Percentiles rank a stretch among this genome's conserved stretches.
Conservation (phyloP, 2,797 vertebrate species). For the Dryobates pubescens region DNA sequence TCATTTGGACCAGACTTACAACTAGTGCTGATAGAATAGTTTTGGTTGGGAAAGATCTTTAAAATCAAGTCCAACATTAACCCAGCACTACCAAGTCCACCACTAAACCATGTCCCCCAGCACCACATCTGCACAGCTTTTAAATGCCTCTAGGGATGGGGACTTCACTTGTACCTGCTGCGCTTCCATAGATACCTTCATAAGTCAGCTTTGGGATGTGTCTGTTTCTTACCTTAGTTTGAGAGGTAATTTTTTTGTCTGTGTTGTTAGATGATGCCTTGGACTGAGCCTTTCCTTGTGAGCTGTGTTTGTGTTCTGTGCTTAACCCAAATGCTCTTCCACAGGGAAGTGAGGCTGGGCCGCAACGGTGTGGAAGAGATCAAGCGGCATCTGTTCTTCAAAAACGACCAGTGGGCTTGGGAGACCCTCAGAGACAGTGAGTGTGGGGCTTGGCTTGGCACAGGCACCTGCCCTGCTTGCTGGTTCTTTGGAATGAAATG, state of each 20-base stretch:
- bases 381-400: conserved; percentile 97
- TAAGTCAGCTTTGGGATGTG: neutral
- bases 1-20: neutral
- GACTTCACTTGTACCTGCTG: neutral
- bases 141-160: neutral
- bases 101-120: too few species aligned
- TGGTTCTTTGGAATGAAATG: neutral
- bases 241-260: neutral
- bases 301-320: neutral
- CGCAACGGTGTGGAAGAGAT: conserved; percentile 97
- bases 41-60: neutral
- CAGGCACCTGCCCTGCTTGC: neutral
- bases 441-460: conserved; percentile 47
- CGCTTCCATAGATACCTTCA: neutral
- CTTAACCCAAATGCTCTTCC: conserved; percentile 6
- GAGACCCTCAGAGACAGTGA: conserved; percentile 96
- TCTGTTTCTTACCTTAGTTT: neutral
- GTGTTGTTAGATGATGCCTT: neutral
- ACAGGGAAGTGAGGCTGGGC: conserved; percentile 94
- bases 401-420: conserved; percentile 99
- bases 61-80: neutral
- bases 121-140: neutral
- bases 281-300: neutral
- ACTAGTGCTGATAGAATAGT: neutral
- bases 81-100: neutral